Percentiles rank a stretch among this genome's conserved stretches.
Evolutionary conservation across 2,113 vertebrate species (phyloP).

Genomic region (Gymnorhina tibicen): DNA sequence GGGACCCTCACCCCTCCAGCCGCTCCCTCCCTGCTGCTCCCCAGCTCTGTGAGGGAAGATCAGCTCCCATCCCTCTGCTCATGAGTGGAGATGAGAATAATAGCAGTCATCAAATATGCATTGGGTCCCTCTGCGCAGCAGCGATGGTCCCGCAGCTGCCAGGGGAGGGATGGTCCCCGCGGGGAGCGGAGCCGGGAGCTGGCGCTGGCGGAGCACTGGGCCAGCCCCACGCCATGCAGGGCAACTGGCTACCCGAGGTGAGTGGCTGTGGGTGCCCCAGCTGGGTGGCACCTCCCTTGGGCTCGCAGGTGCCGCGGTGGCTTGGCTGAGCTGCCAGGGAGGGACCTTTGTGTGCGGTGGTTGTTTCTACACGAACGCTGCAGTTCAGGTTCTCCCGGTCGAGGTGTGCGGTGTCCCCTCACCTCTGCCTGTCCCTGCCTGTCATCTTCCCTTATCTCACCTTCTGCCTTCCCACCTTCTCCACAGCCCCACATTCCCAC

Average conservation of each 20-base stretch:
- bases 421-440: neutral
- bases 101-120: conserved; percentile 89
- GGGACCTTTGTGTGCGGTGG: rapidly evolving
- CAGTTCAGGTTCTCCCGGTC: rapidly evolving
- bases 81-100: conserved; percentile 76
- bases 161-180: neutral
- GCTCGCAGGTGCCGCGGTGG: rapidly evolving
- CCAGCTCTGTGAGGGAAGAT: conserved; percentile 32
- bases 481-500: neutral
- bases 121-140: conserved; percentile 17
- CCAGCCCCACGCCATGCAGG: neutral
- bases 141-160: neutral
- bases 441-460: neutral
- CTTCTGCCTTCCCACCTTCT: neutral
- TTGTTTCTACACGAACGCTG: rapidly evolving
- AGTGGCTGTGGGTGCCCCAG: neutral
- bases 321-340: neutral
- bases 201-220: neutral
- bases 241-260: neutral
- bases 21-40: neutral
- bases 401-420: rapidly evolving
- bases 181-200: neutral
- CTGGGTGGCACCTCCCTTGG: rapidly evolving
- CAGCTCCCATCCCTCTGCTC: conserved; percentile 63
- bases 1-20: neutral